Evolutionary conservation across 2,888 invertebrate genomes (phyloP).

Genomic region (Pediacus dermestoides): DNA sequence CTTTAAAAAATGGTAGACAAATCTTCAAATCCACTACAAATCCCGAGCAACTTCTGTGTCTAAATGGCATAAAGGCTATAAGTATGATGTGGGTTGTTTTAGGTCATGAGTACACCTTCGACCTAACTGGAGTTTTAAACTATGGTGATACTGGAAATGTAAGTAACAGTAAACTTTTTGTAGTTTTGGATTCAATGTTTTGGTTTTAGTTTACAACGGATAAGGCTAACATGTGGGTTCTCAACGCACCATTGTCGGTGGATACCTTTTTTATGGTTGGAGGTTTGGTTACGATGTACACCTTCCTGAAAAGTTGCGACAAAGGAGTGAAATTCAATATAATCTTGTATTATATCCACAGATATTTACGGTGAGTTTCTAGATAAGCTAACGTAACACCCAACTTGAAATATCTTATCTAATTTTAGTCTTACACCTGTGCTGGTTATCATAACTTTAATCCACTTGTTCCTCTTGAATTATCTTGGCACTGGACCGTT

Average conservation of each 20-base stretch:
- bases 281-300: slow-evolving; percentile 55
- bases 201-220: background rate
- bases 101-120: slow-evolving; percentile 31
- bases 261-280: slow-evolving; percentile 62
- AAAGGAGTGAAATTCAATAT: slow-evolving; percentile 38
- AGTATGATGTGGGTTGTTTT: background rate
- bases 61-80: slow-evolving; percentile 48
- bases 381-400: too few relatives aligned
- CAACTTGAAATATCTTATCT: too few relatives aligned
- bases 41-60: slow-evolving; percentile 38
- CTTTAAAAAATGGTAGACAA: slow-evolving; percentile 15
- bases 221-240: slow-evolving; percentile 17
- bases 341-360: slow-evolving; percentile 26
- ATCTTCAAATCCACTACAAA: slow-evolving; percentile 10
- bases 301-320: slow-evolving; percentile 37
- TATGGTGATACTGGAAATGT: too few relatives aligned
- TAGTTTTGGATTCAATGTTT: too few relatives aligned
- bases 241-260: slow-evolving; percentile 54
- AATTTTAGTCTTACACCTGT: slow-evolving; percentile 39
- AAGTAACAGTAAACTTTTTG: too few relatives aligned
- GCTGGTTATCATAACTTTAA: slow-evolving; percentile 12
- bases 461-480: slow-evolving; percentile 10
- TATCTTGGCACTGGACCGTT: slow-evolving; percentile 26
- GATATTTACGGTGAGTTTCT: slow-evolving; percentile 10
- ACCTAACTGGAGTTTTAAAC: too few relatives aligned